These are phyloP conservation scores for Cossypha niveicapilla DNA, from an alignment of 2,797 vertebrate genomes.

Conservation along the genomic window DNA sequence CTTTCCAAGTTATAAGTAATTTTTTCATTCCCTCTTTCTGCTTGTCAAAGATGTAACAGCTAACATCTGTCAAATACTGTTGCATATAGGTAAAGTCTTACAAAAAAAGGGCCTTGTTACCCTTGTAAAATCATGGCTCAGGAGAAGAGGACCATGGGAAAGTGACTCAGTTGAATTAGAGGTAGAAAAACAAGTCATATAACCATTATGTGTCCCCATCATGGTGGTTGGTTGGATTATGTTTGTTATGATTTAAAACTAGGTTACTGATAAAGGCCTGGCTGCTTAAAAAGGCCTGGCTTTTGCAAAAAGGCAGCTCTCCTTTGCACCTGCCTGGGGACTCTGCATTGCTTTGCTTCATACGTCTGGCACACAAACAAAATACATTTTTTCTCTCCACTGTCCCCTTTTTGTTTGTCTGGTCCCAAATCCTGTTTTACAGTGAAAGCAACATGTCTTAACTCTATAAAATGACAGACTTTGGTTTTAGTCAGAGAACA, in stretches of 20 bases:
- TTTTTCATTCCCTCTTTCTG: not conserved
- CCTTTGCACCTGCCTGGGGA: not conserved
- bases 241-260: not conserved
- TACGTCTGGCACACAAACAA: not conserved
- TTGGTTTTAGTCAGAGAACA: not conserved
- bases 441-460: not conserved
- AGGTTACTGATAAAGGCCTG: not conserved
- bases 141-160: not conserved
- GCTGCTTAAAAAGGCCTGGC: not conserved
- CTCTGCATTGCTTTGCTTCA: accelerated
- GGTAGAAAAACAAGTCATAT: not conserved
- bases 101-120: not conserved
- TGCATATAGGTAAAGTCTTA: not conserved
- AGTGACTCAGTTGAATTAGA: not conserved
- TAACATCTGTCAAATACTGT: not conserved
- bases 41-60: not conserved
- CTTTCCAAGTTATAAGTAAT: not conserved
- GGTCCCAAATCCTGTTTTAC: not conserved
- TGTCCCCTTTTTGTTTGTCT: not conserved
- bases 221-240: not conserved
- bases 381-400: accelerated
- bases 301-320: not conserved
- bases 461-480: not conserved
- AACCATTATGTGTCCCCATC: not conserved
- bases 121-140: not conserved